phyloP scores from a whole-genome alignment of 2,888 invertebrate genomes.

The Laspeyria flexula region DNA sequence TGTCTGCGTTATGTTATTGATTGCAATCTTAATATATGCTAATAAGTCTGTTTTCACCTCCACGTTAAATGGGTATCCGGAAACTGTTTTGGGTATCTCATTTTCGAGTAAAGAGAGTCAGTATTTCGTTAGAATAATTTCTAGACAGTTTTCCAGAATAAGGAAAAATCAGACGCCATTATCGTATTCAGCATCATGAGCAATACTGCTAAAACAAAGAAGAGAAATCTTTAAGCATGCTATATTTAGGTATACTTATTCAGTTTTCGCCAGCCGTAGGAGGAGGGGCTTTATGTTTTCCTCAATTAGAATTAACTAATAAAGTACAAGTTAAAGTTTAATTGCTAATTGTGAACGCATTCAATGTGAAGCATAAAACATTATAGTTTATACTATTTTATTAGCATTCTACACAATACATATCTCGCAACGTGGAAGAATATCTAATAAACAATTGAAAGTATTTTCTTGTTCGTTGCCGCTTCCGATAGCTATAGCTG shows the following conservation, averaged over 20 bases:
- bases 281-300: too few species aligned
- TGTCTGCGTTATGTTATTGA: slow-evolving; percentile 42
- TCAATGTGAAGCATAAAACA: not conserved
- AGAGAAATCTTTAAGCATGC: too few species aligned
- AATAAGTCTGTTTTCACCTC: slow-evolving; percentile 10
- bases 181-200: too few species aligned
- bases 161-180: not conserved
- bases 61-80: not conserved
- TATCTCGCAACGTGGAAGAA: slow-evolving; percentile 18
- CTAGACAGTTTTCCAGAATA: too few species aligned
- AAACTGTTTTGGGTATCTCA: not conserved
- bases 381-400: not conserved
- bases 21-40: slow-evolving; percentile 38
- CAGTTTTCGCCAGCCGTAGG: too few species aligned
- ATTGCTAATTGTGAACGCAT: not conserved
- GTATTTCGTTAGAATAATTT: too few species aligned
- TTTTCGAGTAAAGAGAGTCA: not conserved
- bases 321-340: too few species aligned
- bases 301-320: too few species aligned
- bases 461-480: slow-evolving; percentile 16
- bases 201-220: too few species aligned
- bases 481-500: slow-evolving; percentile 19
- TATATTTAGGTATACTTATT: too few species aligned
- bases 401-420: not conserved
- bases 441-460: slow-evolving; percentile 19